phyloP scores from a whole-genome alignment of 1,140 invertebrate species.

The Tetraneura akinire region DNA sequence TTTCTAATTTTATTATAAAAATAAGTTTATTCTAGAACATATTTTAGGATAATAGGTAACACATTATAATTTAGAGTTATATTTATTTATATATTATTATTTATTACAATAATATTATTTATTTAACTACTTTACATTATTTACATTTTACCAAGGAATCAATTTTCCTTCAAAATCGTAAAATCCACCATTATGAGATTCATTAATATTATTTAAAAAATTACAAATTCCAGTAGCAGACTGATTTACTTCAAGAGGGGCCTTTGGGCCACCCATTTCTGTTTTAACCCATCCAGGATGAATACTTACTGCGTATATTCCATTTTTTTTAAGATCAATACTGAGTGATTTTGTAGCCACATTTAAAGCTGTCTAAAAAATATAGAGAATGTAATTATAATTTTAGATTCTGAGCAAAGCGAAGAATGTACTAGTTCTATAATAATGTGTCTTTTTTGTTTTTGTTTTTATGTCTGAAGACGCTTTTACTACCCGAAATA shows the following conservation, averaged over 20 bases:
- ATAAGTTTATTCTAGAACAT: too few species aligned
- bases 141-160: conserved; percentile 70
- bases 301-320: conserved; percentile 73
- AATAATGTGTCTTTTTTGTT: too few species aligned
- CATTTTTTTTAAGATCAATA: conserved; percentile 74
- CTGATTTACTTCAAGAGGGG: conserved; percentile 70
- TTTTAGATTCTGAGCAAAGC: too few species aligned
- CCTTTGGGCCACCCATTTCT: conserved; percentile 81
- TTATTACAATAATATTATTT: neutral
- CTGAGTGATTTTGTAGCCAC: conserved; percentile 83
- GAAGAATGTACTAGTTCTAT: too few species aligned
- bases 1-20: too few species aligned
- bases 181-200: conserved; percentile 73
- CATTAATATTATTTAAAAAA: conserved; percentile 65
- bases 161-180: conserved; percentile 74
- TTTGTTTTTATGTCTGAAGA: too few species aligned
- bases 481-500: too few species aligned
- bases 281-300: conserved; percentile 92
- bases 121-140: neutral
- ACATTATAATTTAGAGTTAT: too few species aligned
- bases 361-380: conserved; percentile 78
- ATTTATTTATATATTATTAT: neutral
- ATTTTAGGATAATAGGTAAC: too few species aligned
- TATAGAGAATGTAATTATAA: conserved; percentile 52
- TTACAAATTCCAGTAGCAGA: conserved; percentile 69